A percentile compares a stretch with the other conserved stretches of the same genome.
phyloP scores from a whole-genome alignment of 1,140 invertebrate species.

The Reticulitermes speratus region DNA sequence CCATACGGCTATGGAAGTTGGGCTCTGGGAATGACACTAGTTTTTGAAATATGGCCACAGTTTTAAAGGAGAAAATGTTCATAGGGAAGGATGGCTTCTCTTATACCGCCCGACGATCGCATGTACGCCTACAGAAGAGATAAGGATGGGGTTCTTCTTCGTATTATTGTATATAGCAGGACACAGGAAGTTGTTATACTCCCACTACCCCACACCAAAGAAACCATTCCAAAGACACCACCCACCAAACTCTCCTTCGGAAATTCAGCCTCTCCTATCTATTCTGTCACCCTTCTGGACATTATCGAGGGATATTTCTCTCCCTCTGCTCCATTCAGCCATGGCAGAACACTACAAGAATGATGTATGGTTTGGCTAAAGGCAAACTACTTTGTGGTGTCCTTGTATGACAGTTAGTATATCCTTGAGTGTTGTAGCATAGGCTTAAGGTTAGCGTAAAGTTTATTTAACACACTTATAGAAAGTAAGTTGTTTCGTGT shows the following conservation, averaged over 20 bases:
- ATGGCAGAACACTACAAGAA: not conserved
- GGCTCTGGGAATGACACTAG: not conserved
- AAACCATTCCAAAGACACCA: not conserved
- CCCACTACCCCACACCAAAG: not conserved
- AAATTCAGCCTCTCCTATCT: not conserved
- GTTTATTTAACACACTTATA: too few relatives aligned
- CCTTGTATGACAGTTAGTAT: too few relatives aligned
- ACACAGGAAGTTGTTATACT: not conserved
- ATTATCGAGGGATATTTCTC: not conserved
- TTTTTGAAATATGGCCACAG: constrained; percentile 19
- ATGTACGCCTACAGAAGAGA: not conserved
- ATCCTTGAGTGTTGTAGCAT: not conserved
- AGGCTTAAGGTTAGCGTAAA: too few relatives aligned
- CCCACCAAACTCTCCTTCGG: not conserved
- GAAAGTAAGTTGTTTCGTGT: too few relatives aligned
- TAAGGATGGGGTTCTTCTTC: not conserved
- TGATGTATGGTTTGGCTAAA: not conserved
- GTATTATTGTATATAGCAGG: not conserved
- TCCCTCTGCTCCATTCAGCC: not conserved
- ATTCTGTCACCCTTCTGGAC: not conserved
- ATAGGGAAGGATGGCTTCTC: not conserved
- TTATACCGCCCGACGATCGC: not conserved
- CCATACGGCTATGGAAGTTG: not conserved
- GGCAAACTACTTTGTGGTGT: too few relatives aligned
- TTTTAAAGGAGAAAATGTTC: not conserved